Base-by-base conservation (phyloP, 2,113 vertebrate species). In the Empidonax alnorum region DNA sequence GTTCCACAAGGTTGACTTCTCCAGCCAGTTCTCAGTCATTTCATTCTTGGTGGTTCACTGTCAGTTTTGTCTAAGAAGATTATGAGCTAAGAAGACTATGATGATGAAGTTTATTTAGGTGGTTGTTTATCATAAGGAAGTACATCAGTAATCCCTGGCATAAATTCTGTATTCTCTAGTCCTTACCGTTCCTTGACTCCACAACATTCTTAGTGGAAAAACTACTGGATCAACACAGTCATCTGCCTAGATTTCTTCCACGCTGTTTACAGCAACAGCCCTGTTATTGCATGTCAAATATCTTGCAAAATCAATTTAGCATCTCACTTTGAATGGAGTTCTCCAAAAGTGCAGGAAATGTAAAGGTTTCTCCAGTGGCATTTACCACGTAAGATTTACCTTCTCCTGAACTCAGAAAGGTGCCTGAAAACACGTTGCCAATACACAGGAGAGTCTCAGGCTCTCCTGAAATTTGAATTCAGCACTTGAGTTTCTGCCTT, bases 191-290 rank as follows among this genome's bases (percentile, higher is more conserved):
- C 25, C 59, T 73, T 50, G 28, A 53, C 6, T n/a, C 28, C 69
- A 33, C 16, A 59, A 8, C 30, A 20, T 67, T 67, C n/a, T 39
- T 86, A 49, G 4, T 39, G 46, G 41, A 80, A 90, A 90, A 88
- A 73, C 6, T 66, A 17, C 20, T 73, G 0, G 0, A 58, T 20
- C 1, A 1, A 58, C 33, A 23, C 3, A 33, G 7, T 2, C n/a
- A 9, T 67, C 30, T 80, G 83, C 39, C 46, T 31, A 71, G 37
- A 80, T 62, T 88, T 66, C 49, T 62, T 80, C 31, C 3, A 10
- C 21, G 12, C 17, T 53, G 3, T 59, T 90, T 52, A 42, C 18
- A 92, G 31, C 24, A 76, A 46, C 9, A 73, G 4, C 37, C 7
- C 8, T 55, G 28, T 30, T 66, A 35, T 12, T 74, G 41, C 10